Percentiles rank a stretch among this genome's conserved stretches.
Conservation (phyloP, 2,113 vertebrate genomes). For the Trichomycterus rosablanca region DNA sequence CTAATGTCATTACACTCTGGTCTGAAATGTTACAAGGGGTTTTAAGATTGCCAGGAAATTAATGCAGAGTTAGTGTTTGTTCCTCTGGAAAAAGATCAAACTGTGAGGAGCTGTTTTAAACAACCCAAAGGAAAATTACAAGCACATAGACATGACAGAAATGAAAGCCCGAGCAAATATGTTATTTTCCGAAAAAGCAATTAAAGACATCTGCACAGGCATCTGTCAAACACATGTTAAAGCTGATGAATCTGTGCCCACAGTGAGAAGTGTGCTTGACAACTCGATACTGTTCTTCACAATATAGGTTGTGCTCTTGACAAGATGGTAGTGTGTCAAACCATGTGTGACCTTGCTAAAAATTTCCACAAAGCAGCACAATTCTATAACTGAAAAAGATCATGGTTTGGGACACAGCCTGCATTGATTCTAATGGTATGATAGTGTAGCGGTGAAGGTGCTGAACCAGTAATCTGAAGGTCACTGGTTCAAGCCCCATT, state of each 20-base stretch:
- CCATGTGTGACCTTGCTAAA: too few relatives aligned
- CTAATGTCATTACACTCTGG: slow-evolving; percentile 37
- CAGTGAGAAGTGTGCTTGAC: background rate
- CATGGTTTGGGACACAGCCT: too few relatives aligned
- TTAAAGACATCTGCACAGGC: slow-evolving; percentile 11
- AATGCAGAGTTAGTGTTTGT: background rate
- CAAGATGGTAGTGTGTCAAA: too few relatives aligned
- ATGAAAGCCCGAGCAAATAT: background rate
- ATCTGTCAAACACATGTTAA: background rate
- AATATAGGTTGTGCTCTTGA: too few relatives aligned
- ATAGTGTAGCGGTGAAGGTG: too few relatives aligned
- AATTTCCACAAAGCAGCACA: too few relatives aligned
- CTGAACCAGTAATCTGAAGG: too few relatives aligned
- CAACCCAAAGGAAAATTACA: background rate
- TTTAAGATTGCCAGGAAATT: slow-evolving; percentile 10
- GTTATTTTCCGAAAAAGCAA: slow-evolving; percentile 4
- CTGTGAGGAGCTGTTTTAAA: background rate
- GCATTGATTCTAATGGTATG: too few relatives aligned
- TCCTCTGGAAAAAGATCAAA: background rate
- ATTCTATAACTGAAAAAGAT: too few relatives aligned
- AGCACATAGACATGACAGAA: background rate
- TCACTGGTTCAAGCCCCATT: too few relatives aligned
- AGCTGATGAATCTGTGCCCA: background rate
- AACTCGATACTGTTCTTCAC: too few relatives aligned
- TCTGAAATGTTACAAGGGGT: slow-evolving; percentile 43